phyloP scores from a whole-genome alignment of 2,113 vertebrate species.

The Chaetodon auriga region DNA sequence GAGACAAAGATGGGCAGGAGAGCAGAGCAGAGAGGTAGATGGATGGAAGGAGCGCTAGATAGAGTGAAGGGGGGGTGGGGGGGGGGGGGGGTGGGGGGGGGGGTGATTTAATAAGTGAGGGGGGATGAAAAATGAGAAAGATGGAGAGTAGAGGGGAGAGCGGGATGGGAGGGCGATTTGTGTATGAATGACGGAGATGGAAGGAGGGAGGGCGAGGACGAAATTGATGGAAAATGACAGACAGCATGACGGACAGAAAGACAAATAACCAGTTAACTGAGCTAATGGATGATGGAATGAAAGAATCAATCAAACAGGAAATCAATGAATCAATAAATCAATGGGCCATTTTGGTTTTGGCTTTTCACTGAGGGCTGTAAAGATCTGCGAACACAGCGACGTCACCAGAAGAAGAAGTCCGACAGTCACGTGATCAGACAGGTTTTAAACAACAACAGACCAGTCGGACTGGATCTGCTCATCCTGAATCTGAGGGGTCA shows the following conservation, averaged over 20 bases:
- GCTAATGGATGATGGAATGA: neutral
- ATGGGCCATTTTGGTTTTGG: neutral
- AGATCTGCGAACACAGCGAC: neutral
- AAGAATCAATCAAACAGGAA: neutral
- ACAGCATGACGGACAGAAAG: neutral
- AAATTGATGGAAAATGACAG: slow-evolving; percentile 16
- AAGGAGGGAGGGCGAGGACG: neutral
- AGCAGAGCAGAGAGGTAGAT: slow-evolving; percentile 13
- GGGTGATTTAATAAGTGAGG: slow-evolving; percentile 37
- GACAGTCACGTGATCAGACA: neutral
- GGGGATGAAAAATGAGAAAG: slow-evolving; percentile 33
- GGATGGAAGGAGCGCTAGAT: slow-evolving; percentile 24
- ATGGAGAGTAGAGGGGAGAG: neutral
- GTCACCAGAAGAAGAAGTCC: too few species aligned
- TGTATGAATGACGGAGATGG: neutral
- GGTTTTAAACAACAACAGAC: too few species aligned
- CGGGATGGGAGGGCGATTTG: neutral
- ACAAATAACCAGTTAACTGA: neutral
- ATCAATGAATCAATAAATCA: neutral
- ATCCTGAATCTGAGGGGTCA: too few species aligned
- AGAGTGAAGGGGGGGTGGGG: neutral
- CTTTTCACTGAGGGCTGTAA: neutral
- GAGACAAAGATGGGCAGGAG: slow-evolving; percentile 39
- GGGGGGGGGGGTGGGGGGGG: neutral
- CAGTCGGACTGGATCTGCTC: too few species aligned